Base-by-base conservation (phyloP, 2,888 invertebrate genomes). In the Drosophila pseudotakahashii region DNA sequence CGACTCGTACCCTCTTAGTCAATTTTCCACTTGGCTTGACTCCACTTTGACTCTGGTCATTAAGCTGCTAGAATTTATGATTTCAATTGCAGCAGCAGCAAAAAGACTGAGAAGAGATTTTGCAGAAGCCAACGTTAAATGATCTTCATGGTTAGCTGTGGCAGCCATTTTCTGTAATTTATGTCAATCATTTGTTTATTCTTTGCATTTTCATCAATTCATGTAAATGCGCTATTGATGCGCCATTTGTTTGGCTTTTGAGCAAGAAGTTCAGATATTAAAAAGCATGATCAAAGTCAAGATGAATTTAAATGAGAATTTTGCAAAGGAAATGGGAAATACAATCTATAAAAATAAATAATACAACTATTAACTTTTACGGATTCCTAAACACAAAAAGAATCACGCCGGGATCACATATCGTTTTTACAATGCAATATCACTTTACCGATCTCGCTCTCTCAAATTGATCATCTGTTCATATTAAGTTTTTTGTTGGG, bases 111-210 rank as follows among this genome's bases (percentile, higher is more conserved):
- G 39, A 34, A 71, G 36, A 55, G 37, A 54, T 54, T 72, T 72
- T 71, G 62, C 61, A 71, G 53, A 71, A 70, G 62, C 63, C 54
- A 61, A 51, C 42, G 42, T 41, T 55, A 45, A 63, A 48, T 48
- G 52, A 72, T 72, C 53, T 30, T 57, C 73, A 63, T 42, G 64
- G 60, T 34, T 30, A 47, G 39, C 41, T 14, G 30, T 63, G 64
- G 32, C 72, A 41, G 66, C 48, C 77, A 79, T 79, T 79, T 77
- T 59, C 54, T 68, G 48, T 72, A 82, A 85, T 84, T 85, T 77
- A 84, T 85, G 82, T 73, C 73, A 78, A 79, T 85, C 72, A 87
- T 85, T 84, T 87, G 84, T 68, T 57, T 41, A 13, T 32, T 39
- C 53, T 68, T 32, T 50, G 55, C 61, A 77, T 77, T 32, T 61